These are phyloP conservation scores for Thecocarcelia acutangulata DNA, from an alignment of 2,888 invertebrate genomes.

Conservation along the genomic window DNA sequence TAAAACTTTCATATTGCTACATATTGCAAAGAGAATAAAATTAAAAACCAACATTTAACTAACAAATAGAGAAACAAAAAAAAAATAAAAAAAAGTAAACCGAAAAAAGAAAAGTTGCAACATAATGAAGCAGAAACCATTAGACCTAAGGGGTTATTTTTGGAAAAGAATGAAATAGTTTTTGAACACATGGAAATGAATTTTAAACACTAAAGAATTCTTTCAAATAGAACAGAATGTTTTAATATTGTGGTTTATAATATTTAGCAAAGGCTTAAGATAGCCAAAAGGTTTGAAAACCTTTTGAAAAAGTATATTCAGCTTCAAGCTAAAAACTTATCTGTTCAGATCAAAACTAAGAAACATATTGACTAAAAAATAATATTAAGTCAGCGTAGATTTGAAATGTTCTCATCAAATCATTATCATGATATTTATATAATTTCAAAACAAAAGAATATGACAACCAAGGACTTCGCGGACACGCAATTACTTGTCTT, in stretches of 20 bases:
- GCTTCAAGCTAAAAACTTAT: neutral
- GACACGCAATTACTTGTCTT: too few species aligned
- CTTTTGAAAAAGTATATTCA: too few species aligned
- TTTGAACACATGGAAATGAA: slow-evolving; percentile 7
- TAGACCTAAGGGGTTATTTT: slow-evolving; percentile 30
- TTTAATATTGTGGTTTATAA: slow-evolving; percentile 1
- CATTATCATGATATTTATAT: too few species aligned
- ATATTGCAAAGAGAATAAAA: slow-evolving; percentile 37
- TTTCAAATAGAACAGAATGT: neutral
- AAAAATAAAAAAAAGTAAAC: neutral
- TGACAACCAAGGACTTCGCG: too few species aligned
- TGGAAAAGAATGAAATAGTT: slow-evolving; percentile 5
- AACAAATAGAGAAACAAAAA: neutral
- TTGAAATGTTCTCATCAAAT: too few species aligned
- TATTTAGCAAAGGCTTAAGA: slow-evolving; percentile 8
- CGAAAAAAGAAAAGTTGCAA: neutral
- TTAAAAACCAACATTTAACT: slow-evolving; percentile 42
- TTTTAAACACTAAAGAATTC: slow-evolving; percentile 11
- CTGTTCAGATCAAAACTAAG: too few species aligned
- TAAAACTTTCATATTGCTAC: slow-evolving; percentile 43
- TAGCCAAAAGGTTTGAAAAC: neutral
- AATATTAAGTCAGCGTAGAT: too few species aligned
- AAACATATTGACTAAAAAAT: too few species aligned
- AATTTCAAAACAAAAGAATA: too few species aligned
- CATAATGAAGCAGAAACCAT: slow-evolving; percentile 49